phyloP scores from a whole-genome alignment of 2,797 vertebrate species.

The Argyrosomus regius region DNA sequence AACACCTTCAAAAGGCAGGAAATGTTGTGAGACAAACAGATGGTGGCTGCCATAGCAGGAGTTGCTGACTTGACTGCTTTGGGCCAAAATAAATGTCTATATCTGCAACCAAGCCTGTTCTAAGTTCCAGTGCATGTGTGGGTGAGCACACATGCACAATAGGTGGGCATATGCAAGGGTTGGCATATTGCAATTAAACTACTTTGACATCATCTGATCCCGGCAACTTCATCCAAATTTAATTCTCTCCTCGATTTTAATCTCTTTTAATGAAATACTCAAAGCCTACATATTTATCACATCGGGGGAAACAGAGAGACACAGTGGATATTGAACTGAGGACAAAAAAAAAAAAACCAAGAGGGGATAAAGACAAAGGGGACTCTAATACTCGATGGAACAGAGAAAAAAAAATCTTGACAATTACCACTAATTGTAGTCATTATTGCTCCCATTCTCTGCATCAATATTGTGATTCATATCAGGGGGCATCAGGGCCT shows the following conservation, averaged over 20 bases:
- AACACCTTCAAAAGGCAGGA: conserved; percentile 68
- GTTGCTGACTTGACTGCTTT: conserved; percentile 75
- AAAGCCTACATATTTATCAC: conserved; percentile 72
- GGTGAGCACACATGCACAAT: background rate
- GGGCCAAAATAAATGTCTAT: conserved; percentile 70
- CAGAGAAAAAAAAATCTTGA: conserved; percentile 68
- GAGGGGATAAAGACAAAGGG: conserved; percentile 74
- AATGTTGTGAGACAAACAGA: conserved; percentile 76
- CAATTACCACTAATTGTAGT: conserved; percentile 85
- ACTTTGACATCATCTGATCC: conserved; percentile 72
- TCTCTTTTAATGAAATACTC: conserved; percentile 81
- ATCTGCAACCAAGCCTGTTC: conserved; percentile 55
- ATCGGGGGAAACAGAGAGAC: conserved; percentile 58
- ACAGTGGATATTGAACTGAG: conserved; percentile 60
- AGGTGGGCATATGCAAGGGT: conserved; percentile 35
- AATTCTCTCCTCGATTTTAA: conserved; percentile 80
- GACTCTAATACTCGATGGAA: conserved; percentile 70
- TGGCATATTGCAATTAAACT: conserved; percentile 72
- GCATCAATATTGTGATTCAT: conserved; percentile 88
- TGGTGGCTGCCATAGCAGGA: conserved; percentile 63
- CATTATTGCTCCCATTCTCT: conserved; percentile 83
- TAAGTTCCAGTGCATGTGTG: conserved; percentile 3
- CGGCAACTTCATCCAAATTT: conserved; percentile 77
- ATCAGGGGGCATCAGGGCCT: conserved; percentile 79
- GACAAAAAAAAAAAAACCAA: conserved; percentile 61